Evolutionary conservation across 2,113 vertebrate genomes (phyloP), one percentile per base, ranked within the genome.

Genomic region (Cheilinus undulatus): DNA sequence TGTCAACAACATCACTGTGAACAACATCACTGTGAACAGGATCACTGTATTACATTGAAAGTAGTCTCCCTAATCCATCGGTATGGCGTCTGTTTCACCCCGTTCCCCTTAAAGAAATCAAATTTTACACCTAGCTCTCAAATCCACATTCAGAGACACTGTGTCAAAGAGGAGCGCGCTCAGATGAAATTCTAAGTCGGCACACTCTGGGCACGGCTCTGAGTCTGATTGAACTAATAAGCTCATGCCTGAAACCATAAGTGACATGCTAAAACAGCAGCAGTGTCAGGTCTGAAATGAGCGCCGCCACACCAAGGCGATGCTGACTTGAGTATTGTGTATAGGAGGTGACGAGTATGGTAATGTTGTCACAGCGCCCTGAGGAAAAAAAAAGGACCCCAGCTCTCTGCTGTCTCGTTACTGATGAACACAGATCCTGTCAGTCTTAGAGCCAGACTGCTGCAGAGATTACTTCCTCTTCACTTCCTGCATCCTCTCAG

Each of bases 401-500:
- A 23, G 48, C 66, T 20, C 73, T 62, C 61, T 69, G 65, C 83
- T 69, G 78, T 82, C 92, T 93, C 83, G 86, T 93, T 93, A 93
- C 90, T 58, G 74, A 83, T 89, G 86, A 88, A 82, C 89, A 89
- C 89, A 73, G 61, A 82, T 84, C 68, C 91, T 90, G 92, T 91
- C 92, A 93, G 86, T 93, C 88, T 73, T 75, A 86, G 87, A 81
- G 88, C 87, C 87, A 62, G 71, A 67, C 78, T 73, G 80, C 76
- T 75, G 68, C 84, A 83, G 73, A 71, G 81, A 91, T 93, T 91
- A 92, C 89, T 92, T 92, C 90, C 86, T 87, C 91, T 92, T 76
- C 80, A 72, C 87, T 92, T 93, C 78, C 76, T 86, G 32, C 81
- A 84, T 90, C 81, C 85, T 81, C 84, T 32, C 61, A 46, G 69